Base-by-base conservation (phyloP, 1,140 invertebrate species). In the Meloidogyne floridensis region DNA sequence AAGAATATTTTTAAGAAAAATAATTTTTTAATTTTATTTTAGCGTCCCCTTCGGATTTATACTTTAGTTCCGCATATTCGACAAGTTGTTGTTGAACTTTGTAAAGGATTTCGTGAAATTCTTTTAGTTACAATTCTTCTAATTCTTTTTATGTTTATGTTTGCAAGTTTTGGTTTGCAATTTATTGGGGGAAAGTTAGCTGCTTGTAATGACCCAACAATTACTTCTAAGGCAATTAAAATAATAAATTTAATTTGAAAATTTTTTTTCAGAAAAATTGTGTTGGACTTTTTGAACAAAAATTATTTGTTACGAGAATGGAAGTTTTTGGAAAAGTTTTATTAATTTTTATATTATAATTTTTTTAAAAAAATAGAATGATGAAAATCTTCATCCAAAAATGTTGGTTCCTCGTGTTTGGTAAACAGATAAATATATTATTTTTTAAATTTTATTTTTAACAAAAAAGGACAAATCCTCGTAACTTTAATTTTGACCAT, bases 11-110 rank as follows among this genome's bases (percentile, higher is more conserved):
- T 13, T 65, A n/a, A n/a, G n/a, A 65, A 65, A n/a, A 5, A 65
- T 78, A 59, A 9, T 11, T 78, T 43, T 15, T 42, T 43, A 15
- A 47, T 42, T 32, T 77, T 77, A 11, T 32, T 54, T 77, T n/a
- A 79, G 77, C 93, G 98, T 15, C 98, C 98, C 3, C 91, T 99
- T 54, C 91, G 98, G 82, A 99, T 99, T 84, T 99, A 99, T 90
- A 97, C 95, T 13, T 92, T 99, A 59, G 96, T 99, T n/a, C 98
- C 98, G 79, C 97, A 99, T 90, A 99, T 99, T 96, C 93, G 97
- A 83, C 96, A 98, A 92, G 98, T 99, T n/a, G 97, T 99, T 47
- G 97, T 96, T 90, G 98, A 99, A 91, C 92, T 99, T 51, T 98
- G 96, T 87, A 93, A 96, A 84, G 97, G 98, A 18, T 99, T 99